phyloP scores from a whole-genome alignment of 2,797 vertebrate genomes.

The Lithobates pipiens region DNA sequence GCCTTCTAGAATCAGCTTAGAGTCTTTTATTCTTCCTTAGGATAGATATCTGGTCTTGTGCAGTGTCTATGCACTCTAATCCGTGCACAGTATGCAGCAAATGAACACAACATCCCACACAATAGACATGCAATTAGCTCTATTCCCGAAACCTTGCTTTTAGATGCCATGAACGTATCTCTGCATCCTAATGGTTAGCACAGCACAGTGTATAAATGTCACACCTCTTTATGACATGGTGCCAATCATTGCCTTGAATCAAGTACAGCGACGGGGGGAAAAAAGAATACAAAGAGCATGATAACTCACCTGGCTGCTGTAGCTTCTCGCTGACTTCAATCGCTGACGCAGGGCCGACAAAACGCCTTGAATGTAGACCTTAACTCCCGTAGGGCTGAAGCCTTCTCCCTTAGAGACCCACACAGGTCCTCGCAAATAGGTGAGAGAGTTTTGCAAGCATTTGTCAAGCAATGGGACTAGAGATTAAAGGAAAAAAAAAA shows the following conservation, averaged over 20 bases:
- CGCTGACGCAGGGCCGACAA: conserved; percentile 71
- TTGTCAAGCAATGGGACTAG: conserved; percentile 73
- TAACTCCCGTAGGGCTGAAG: conserved; percentile 76
- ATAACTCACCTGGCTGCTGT: conserved; percentile 80
- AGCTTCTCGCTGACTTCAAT: conserved; percentile 72
- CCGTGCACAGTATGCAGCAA: conserved; percentile 64
- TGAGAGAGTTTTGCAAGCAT: conserved; percentile 77
- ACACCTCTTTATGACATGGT: conserved; percentile 72
- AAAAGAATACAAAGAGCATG: conserved; percentile 65
- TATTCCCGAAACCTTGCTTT: conserved; percentile 73
- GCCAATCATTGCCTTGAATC: conserved; percentile 65
- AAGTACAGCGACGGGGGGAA: conserved; percentile 24
- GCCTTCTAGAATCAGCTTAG: background rate
- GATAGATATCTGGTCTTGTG: background rate
- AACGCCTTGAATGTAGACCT: conserved; percentile 72
- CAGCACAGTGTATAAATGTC: conserved; percentile 73
- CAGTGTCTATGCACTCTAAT: background rate
- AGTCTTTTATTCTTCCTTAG: background rate
- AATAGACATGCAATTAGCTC: conserved; percentile 80
- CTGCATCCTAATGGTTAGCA: conserved; percentile 72
- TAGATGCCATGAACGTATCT: conserved; percentile 77
- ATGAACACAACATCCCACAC: conserved; percentile 72
- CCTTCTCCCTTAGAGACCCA: conserved; percentile 76
- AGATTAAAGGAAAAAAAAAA: conserved; percentile 61
- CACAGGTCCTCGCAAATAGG: conserved; percentile 72